phyloP scores from a whole-genome alignment of 2,888 invertebrate genomes.

The Strigamia maritima region DNA sequence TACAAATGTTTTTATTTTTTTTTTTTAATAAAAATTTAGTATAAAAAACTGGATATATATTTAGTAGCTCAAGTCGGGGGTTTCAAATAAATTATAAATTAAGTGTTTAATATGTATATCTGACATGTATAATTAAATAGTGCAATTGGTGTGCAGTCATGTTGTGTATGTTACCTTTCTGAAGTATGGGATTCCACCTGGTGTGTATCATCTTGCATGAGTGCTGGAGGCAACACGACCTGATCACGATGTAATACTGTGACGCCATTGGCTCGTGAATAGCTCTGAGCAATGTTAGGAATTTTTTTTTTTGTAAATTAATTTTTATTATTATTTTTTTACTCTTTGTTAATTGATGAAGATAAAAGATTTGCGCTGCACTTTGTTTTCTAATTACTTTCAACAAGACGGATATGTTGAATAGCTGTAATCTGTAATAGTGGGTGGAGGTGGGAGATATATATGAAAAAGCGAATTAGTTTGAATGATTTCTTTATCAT shows the following conservation, averaged over 20 bases:
- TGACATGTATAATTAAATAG: not conserved
- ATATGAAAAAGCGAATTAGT: too few species aligned
- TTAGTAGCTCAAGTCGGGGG: too few species aligned
- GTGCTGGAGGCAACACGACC: not conserved
- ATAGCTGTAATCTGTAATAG: not conserved
- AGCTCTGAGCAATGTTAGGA: not conserved
- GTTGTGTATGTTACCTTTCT: not conserved
- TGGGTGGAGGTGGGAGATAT: too few species aligned
- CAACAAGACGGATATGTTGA: not conserved
- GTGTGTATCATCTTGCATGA: constrained; percentile 21
- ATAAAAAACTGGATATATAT: too few species aligned
- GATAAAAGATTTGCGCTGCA: not conserved
- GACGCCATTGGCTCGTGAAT: not conserved
- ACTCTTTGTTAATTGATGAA: not conserved
- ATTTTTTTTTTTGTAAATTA: not conserved
- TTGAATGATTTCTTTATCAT: too few species aligned
- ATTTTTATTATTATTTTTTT: not conserved
- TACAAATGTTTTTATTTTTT: too few species aligned
- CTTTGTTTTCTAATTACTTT: not conserved
- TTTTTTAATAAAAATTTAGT: too few species aligned
- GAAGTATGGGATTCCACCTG: not conserved
- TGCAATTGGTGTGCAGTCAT: not conserved
- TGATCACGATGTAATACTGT: not conserved
- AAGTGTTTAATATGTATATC: not conserved
- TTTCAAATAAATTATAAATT: not conserved